Base-by-base conservation (phyloP, 2,888 invertebrate species). In the Dryadula phaetusa region DNA sequence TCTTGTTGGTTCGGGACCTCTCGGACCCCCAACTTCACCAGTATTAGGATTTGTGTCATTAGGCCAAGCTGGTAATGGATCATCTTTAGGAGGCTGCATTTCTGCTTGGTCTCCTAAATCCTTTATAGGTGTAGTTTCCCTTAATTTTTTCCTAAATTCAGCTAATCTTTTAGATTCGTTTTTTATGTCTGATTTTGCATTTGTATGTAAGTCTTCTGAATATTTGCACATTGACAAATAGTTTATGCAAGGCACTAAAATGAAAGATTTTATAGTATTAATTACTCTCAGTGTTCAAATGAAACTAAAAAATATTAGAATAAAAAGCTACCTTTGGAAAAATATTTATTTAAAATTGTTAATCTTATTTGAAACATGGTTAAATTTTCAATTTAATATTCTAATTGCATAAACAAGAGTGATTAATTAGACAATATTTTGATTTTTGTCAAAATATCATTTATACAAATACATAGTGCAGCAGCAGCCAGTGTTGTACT, bases 1-100 rank as follows among this genome's bases (percentile, higher is more conserved):
- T 76, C 99, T 94, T 12, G 99, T 99, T 8, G 99, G 99, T 93
- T 99, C 99, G 0, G 99, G 99, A 6, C 99, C 99, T 77, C 95
- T 93, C 0, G 99, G 99, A 0, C 99, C 99, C 42, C 98, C 98
- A 66, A 98, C 92, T 94, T 99, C 99, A 12, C 99, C 99, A 6
- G 99, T 99, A 67, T 95, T 81, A 5, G 99, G 99, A 90, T 99
- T 99, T 1, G 94, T 95, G 80, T 97, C 95, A 81, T 98, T 94
- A 14, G 99, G 98, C 94, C 96, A 98, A 2, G 97, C 94, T 76
- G 95, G 94, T 28, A 98, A 87, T 0, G 98, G 96, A 78, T 98
- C 96, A 78, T 97, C 95, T 83, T 98, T 97, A 78, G 95, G 94
- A 6, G 96, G 96, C 84, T 96, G 96, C 73, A 94, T 93, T 8